Evolutionary conservation across 2,797 vertebrate species (phyloP).

Genomic region (Periophthalmus magnuspinnatus): DNA sequence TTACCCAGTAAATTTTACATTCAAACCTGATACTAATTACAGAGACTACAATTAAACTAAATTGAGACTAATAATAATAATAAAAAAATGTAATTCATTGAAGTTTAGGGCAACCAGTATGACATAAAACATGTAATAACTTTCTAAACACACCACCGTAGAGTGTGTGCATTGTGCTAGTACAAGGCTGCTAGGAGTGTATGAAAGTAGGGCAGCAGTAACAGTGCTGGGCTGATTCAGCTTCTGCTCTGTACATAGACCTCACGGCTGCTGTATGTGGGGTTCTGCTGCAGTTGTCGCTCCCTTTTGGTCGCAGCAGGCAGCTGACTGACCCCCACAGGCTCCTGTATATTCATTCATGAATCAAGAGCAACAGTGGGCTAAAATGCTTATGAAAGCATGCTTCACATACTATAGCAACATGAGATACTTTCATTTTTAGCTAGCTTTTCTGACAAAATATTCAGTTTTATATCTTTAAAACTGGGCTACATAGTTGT

Average conservation of each 20-base stretch:
- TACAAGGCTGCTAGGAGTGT: no score
- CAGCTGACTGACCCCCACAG: slow-evolving; percentile 65
- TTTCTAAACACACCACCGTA: no score
- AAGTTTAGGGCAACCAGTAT: background rate
- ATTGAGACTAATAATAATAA: background rate
- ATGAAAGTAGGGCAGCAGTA: background rate
- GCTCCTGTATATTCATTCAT: slow-evolving; percentile 38
- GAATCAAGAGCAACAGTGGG: slow-evolving; percentile 22
- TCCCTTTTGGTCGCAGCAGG: slow-evolving; percentile 60
- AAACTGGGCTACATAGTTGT: background rate
- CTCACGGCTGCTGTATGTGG: slow-evolving; percentile 50
- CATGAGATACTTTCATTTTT: slow-evolving; percentile 2
- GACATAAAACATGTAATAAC: background rate
- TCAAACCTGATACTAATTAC: background rate
- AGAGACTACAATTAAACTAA: background rate
- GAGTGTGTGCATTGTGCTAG: no score
- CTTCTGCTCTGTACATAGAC: slow-evolving; percentile 38
- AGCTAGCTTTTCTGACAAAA: slow-evolving; percentile 1
- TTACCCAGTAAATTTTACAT: background rate
- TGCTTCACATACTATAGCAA: slow-evolving; percentile 16
- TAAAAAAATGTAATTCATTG: background rate
- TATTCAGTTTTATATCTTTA: background rate
- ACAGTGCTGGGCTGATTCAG: slow-evolving; percentile 36
- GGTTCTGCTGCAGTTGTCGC: slow-evolving; percentile 67
- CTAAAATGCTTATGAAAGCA: slow-evolving; percentile 28